These are phyloP conservation scores for Cherax destructor DNA, from an alignment of 1,140 invertebrate genomes.

Conservation along the genomic window DNA sequence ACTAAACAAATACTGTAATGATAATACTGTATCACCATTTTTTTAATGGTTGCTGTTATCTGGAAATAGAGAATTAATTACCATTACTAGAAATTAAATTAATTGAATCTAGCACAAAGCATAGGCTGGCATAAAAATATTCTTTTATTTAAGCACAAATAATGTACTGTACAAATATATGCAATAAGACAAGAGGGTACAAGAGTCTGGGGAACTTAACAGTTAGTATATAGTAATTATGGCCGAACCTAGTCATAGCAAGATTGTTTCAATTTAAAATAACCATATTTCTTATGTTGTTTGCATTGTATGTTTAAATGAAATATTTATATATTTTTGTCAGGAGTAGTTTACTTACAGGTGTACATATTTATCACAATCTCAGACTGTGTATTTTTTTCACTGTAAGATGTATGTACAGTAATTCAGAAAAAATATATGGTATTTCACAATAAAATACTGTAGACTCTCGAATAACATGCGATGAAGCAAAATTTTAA, in stretches of 20 bases:
- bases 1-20: too few species aligned
- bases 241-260: not conserved
- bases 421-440: too few species aligned
- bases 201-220: too few species aligned
- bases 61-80: not conserved
- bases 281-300: not conserved
- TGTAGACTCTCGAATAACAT: too few species aligned
- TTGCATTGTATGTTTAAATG: constrained; percentile 12
- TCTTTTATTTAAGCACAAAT: not conserved
- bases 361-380: not conserved
- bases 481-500: too few species aligned
- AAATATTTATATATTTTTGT: constrained; percentile 13
- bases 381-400: not conserved
- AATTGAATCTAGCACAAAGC: not conserved
- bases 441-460: too few species aligned
- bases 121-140: not conserved
- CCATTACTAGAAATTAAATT: not conserved
- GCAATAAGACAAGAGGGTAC: too few species aligned
- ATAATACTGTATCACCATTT: too few species aligned
- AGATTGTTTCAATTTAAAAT: not conserved
- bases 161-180: too few species aligned
- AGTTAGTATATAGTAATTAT: too few species aligned
- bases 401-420: not conserved
- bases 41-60: not conserved
- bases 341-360: not conserved